Conservation (phyloP, 2,888 invertebrate species). For the Pyrrhia umbra region DNA sequence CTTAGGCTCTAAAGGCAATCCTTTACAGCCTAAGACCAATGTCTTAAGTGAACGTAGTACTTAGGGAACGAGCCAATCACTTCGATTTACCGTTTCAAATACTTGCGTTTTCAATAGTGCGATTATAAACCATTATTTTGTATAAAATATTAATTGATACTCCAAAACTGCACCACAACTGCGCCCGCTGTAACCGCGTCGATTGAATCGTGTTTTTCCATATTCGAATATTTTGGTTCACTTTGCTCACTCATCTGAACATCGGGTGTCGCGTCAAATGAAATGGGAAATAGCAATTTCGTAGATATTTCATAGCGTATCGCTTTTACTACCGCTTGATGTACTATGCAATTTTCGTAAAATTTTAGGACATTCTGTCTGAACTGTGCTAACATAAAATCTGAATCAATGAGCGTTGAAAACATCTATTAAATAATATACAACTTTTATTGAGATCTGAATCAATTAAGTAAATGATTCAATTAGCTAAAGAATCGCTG, state of each 20-base stretch:
- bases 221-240: conserved; percentile 61
- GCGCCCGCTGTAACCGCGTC: conserved; percentile 32
- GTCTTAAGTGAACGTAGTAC: conserved; percentile 12
- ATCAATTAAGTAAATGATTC: conserved; percentile 20
- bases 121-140: conserved; percentile 6
- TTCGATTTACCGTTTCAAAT: neutral
- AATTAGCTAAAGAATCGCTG: conserved; percentile 17
- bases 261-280: conserved; percentile 72
- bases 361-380: conserved; percentile 12
- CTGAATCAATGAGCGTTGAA: neutral
- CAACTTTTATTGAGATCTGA: conserved; percentile 3
- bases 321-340: conserved; percentile 44
- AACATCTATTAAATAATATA: neutral
- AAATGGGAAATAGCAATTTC: conserved; percentile 73
- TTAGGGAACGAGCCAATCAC: neutral
- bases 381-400: conserved; percentile 5
- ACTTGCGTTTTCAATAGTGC: neutral
- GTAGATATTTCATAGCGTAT: conserved; percentile 61
- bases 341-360: conserved; percentile 48
- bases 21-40: too few species aligned
- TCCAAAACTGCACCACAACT: conserved; percentile 25
- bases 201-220: conserved; percentile 52
- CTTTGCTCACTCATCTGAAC: conserved; percentile 65
- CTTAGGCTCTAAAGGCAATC: conserved; percentile 24
- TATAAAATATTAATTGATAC: conserved; percentile 24